phyloP scores from a whole-genome alignment of 2,113 vertebrate species.

The Campylorhamphus procurvoides region DNA sequence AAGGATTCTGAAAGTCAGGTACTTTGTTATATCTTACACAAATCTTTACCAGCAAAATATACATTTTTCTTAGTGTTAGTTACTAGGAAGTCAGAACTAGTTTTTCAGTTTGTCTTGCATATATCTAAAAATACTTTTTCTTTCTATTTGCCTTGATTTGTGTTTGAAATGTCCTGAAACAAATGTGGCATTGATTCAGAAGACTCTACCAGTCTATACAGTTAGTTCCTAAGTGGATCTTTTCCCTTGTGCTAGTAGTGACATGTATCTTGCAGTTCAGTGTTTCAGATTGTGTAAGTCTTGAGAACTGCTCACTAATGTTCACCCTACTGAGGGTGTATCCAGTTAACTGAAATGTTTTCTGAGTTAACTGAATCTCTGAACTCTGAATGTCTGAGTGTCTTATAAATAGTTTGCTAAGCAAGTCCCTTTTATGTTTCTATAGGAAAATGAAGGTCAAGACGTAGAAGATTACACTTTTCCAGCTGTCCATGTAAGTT shows the following conservation, averaged over 20 bases:
- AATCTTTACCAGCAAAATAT: not conserved
- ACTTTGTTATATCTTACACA: conserved; percentile 32
- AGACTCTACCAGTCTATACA: not conserved
- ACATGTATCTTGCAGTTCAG: not conserved
- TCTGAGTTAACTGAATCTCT: not conserved
- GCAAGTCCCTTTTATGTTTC: conserved; percentile 24
- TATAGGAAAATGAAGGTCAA: conserved; percentile 76
- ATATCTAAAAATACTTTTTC: not conserved
- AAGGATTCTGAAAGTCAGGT: conserved; percentile 80
- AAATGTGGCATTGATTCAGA: not conserved
- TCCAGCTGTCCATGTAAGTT: conserved; percentile 75
- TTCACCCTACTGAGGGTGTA: not conserved
- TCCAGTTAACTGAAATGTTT: not conserved
- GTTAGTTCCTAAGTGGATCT: not conserved
- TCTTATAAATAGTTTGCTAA: not conserved
- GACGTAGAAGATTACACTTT: conserved; percentile 77
- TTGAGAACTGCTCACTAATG: not conserved
- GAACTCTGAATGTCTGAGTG: not conserved
- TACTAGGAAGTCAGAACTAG: not conserved
- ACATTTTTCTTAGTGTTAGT: not conserved
- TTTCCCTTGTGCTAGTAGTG: not conserved
- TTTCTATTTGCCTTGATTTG: not conserved
- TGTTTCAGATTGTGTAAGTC: not conserved
- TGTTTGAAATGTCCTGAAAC: not conserved
- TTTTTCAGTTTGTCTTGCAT: not conserved